Base-by-base conservation (phyloP, 2,888 invertebrate species). In the Leucoma salicis region DNA sequence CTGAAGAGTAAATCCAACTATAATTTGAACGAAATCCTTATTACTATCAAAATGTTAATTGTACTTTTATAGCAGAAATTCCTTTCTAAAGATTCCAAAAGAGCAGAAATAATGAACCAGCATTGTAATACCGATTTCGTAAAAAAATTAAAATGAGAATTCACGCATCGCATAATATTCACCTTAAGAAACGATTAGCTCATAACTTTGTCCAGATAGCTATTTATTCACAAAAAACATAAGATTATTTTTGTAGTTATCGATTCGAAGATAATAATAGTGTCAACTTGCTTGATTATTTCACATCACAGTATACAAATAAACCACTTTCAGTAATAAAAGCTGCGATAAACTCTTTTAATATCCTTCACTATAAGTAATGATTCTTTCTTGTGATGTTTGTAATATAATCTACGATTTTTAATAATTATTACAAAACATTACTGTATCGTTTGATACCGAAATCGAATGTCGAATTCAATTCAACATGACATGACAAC, bases 401-500 rank as follows among this genome's bases (percentile, higher is more conserved):
- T 16, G 47, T 10, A 18, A 43, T 4, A 44, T 35, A 60, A 53
- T 62, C n/a, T n/a, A n/a, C n/a, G n/a, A n/a, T n/a, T n/a, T n/a
- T n/a, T n/a, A n/a, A n/a, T n/a, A n/a, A n/a, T n/a, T n/a, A n/a
- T n/a, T n/a, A n/a, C n/a, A n/a, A n/a, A n/a, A n/a, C n/a, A n/a
- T n/a, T n/a, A n/a, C n/a, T n/a, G n/a, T n/a, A n/a, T n/a, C n/a
- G n/a, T n/a, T n/a, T n/a, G n/a, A n/a, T n/a, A n/a, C n/a, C n/a
- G n/a, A n/a, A n/a, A 21, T 66, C 66, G 67, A 69, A 63, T 67
- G 67, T 52, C 62, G 67, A 70, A 72, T 78, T 72, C 74, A 80
- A n/a, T n/a, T n/a, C n/a, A n/a, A n/a, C n/a, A n/a, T n/a, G n/a
- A 80, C 75, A 78, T 81, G 80, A 82, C 82, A 80, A 67, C 71